A percentile compares a stretch with the other conserved stretches of the same genome.
These are phyloP conservation scores for Drosophila pruinosa DNA, from an alignment of 1,140 invertebrate genomes.

Conservation along the genomic window DNA sequence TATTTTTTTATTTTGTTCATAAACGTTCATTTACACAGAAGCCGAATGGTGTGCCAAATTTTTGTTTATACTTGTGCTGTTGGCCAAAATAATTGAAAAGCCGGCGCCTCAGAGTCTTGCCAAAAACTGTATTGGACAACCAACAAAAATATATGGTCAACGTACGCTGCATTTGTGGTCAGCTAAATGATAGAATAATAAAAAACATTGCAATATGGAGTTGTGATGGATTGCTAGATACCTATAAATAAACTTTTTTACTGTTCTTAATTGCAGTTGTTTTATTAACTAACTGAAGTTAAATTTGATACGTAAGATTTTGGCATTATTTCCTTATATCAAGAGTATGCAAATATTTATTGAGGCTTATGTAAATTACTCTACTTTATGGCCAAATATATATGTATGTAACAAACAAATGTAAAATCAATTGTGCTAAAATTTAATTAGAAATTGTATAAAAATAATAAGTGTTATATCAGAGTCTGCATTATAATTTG, in stretches of 20 bases:
- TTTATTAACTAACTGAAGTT: too few relatives aligned
- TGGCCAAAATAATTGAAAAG: slow-evolving; percentile 63
- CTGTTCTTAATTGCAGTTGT: too few relatives aligned
- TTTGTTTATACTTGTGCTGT: slow-evolving; percentile 43
- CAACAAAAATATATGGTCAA: slow-evolving; percentile 27
- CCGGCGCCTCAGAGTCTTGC: slow-evolving; percentile 63
- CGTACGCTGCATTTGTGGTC: slow-evolving; percentile 21
- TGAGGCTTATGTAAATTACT: too few relatives aligned
- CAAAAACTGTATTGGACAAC: slow-evolving; percentile 50
- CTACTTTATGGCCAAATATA: too few relatives aligned
- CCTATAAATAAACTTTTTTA: not conserved
- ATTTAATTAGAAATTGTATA: too few relatives aligned
- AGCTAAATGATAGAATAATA: slow-evolving; percentile 7
- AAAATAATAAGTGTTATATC: too few relatives aligned
- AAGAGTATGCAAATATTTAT: too few relatives aligned
- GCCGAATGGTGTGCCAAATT: slow-evolving; percentile 52
- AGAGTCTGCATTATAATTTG: too few relatives aligned
- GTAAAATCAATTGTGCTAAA: too few relatives aligned
- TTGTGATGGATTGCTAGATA: not conserved
- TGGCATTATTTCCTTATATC: too few relatives aligned
- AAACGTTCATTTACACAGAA: slow-evolving; percentile 40
- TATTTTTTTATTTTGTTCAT: slow-evolving; percentile 48
- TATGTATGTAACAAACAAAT: too few relatives aligned
- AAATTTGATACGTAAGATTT: too few relatives aligned
- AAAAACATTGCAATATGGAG: not conserved